phyloP scores from a whole-genome alignment of 2,797 vertebrate species.

The Bradypus variegatus region DNA sequence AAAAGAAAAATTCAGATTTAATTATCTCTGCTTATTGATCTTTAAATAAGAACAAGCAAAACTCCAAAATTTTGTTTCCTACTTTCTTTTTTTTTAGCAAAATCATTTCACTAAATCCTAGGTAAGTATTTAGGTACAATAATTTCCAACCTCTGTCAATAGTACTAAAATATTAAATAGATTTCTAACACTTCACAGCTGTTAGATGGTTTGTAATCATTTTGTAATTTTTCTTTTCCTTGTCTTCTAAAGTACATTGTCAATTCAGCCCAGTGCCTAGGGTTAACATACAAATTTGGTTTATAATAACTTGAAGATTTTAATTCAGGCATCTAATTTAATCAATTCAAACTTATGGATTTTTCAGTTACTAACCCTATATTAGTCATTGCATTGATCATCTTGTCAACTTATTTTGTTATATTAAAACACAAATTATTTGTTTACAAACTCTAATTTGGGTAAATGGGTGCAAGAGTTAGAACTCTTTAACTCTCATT shows the following conservation, averaged over 20 bases:
- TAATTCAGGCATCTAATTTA: not conserved
- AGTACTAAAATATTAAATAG: not conserved
- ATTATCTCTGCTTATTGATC: not conserved
- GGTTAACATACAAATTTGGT: not conserved
- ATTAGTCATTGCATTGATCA: not conserved
- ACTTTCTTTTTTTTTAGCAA: not conserved
- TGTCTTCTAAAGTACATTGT: not conserved
- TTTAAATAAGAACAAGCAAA: not conserved
- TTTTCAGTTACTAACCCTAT: not conserved
- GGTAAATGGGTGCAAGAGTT: not conserved
- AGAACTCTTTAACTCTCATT: not conserved
- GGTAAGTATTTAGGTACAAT: not conserved
- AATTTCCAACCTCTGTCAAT: not conserved
- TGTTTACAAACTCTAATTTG: not conserved
- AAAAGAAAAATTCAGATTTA: not conserved
- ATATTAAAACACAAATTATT: not conserved
- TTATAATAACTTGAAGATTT: not conserved
- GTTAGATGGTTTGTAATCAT: not conserved
- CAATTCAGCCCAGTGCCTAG: not conserved
- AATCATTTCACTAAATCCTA: not conserved
- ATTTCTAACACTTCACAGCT: not conserved
- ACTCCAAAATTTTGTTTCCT: not conserved
- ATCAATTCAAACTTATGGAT: not conserved
- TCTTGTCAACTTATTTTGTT: not conserved
- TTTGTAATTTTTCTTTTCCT: conserved; percentile 14